Conservation (phyloP, 1,140 invertebrate genomes). For the Drosophila varians region DNA sequence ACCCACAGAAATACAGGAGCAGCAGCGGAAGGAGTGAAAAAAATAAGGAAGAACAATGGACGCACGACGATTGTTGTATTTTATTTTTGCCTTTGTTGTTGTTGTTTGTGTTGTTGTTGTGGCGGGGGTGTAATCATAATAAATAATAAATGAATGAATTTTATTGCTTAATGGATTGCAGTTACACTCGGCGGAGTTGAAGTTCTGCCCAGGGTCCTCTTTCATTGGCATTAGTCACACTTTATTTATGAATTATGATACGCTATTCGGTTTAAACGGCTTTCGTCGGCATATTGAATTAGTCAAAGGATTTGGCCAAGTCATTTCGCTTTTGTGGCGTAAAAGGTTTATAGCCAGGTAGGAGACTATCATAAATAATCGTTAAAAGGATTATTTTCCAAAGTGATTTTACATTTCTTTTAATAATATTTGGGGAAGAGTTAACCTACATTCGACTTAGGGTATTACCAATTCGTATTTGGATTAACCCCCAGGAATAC, state of each 20-base stretch:
- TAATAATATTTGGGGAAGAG: no score
- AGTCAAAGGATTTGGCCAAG: constrained; percentile 5
- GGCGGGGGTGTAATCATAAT: constrained; percentile 75
- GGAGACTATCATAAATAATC: background rate
- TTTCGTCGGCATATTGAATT: constrained; percentile 26
- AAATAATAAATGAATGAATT: constrained; percentile 82
- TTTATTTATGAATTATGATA: constrained; percentile 80
- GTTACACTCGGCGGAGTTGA: constrained; percentile 66
- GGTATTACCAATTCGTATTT: constrained; percentile 7
- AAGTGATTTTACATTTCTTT: no score
- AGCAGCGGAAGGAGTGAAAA: background rate
- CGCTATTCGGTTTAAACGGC: constrained; percentile 49
- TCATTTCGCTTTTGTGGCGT: background rate
- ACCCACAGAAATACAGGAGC: constrained; percentile 20
- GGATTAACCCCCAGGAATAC: constrained; percentile 3
- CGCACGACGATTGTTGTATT: constrained; percentile 18
- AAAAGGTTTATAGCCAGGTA: background rate
- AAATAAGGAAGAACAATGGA: constrained; percentile 62
- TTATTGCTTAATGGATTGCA: constrained; percentile 82
- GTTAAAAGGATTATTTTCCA: background rate
- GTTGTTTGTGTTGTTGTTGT: background rate
- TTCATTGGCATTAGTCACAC: constrained; percentile 75
- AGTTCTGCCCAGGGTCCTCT: constrained; percentile 40
- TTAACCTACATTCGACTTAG: background rate
- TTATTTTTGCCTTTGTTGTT: background rate